Evolutionary conservation across 2,797 vertebrate species (phyloP).

Genomic region (Hydrocynus forskahlii): DNA sequence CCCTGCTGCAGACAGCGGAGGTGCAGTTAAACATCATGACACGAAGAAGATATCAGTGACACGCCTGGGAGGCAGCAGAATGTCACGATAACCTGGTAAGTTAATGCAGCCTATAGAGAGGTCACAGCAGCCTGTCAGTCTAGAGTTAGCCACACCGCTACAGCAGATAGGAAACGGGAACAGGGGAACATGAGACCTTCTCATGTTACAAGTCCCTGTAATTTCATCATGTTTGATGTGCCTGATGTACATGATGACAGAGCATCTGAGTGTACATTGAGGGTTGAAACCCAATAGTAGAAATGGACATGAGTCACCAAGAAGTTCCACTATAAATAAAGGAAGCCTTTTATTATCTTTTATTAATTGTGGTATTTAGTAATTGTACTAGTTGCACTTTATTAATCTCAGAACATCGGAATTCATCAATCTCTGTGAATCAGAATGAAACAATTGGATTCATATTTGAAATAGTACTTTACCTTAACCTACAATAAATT

Average conservation of each 20-base stretch:
- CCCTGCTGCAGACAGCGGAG: background rate
- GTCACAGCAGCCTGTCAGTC: conserved; percentile 34
- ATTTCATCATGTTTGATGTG: background rate
- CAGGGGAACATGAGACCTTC: background rate
- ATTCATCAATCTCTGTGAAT: too few relatives aligned
- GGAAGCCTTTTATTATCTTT: too few relatives aligned
- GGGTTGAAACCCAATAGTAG: too few relatives aligned
- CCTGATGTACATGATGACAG: background rate
- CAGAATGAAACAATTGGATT: too few relatives aligned
- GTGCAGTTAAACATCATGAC: too few relatives aligned
- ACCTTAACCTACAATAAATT: too few relatives aligned
- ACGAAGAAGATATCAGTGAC: background rate
- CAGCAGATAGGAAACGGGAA: background rate
- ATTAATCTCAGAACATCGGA: too few relatives aligned
- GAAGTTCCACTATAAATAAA: too few relatives aligned
- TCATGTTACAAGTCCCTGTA: background rate
- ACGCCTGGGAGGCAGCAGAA: conserved; percentile 15
- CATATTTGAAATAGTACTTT: too few relatives aligned
- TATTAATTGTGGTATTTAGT: too few relatives aligned
- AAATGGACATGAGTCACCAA: too few relatives aligned
- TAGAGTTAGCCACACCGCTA: background rate
- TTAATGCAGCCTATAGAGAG: conserved; percentile 18
- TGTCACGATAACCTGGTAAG: conserved; percentile 45
- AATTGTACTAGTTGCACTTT: too few relatives aligned
- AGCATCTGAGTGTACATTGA: background rate